Conservation (phyloP, 2,888 invertebrate species). For the Xestia c-nigrum region DNA sequence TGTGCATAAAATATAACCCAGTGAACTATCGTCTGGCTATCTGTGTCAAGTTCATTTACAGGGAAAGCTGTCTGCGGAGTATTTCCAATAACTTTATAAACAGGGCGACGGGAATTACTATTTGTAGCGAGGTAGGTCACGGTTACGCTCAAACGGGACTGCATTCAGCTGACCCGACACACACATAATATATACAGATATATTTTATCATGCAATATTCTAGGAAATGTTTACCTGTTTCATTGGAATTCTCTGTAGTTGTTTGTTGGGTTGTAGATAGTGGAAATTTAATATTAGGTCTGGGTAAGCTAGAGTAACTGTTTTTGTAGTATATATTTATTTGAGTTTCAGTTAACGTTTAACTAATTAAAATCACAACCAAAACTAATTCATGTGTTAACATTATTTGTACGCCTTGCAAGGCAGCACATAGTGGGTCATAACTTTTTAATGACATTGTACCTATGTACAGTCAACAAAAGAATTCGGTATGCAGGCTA, state of each 20-base stretch:
- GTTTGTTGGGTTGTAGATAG: not conserved
- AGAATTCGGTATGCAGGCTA: too few relatives aligned
- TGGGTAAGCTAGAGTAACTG: too few relatives aligned
- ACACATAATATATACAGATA: not conserved
- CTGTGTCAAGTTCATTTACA: slow-evolving; percentile 54
- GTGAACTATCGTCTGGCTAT: slow-evolving; percentile 34
- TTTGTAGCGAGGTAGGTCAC: slow-evolving; percentile 60
- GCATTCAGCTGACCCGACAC: slow-evolving; percentile 39
- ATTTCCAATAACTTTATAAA: slow-evolving; percentile 58
- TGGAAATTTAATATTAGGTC: too few relatives aligned
- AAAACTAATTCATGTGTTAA: too few relatives aligned
- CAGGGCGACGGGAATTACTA: slow-evolving; percentile 43
- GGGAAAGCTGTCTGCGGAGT: slow-evolving; percentile 46
- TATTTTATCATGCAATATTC: slow-evolving; percentile 15
- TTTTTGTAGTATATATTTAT: too few relatives aligned
- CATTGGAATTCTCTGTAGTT: slow-evolving; percentile 2
- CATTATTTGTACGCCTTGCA: too few relatives aligned
- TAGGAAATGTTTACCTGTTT: slow-evolving; percentile 5
- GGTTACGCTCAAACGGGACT: slow-evolving; percentile 36
- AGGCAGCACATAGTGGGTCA: too few relatives aligned
- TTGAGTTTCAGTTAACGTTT: too few relatives aligned
- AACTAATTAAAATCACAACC: too few relatives aligned
- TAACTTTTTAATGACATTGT: too few relatives aligned
- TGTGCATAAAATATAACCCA: slow-evolving; percentile 22
- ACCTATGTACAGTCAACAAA: too few relatives aligned